phyloP scores from a whole-genome alignment of 2,888 invertebrate genomes.

The Anarsia innoxiella region DNA sequence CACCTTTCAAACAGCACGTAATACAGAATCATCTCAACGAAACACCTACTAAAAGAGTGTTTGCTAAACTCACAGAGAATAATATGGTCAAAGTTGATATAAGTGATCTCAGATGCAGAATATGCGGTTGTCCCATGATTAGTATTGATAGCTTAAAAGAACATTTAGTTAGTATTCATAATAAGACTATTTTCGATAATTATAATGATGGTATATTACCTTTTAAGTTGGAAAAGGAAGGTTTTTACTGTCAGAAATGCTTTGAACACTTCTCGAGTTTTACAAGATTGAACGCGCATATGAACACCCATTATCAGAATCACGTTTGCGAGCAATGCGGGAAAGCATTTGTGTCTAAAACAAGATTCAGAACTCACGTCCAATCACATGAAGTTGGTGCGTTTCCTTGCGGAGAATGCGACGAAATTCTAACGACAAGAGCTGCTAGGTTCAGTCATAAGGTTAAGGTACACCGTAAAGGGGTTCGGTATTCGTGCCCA shows the following conservation, averaged over 20 bases:
- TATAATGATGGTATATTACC: conserved; percentile 61
- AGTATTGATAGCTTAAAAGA: conserved; percentile 44
- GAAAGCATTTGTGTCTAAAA: conserved; percentile 55
- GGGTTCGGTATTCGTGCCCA: conserved; percentile 55
- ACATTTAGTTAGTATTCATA: conserved; percentile 41
- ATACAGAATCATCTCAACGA: conserved; percentile 36
- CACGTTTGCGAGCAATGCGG: conserved; percentile 62
- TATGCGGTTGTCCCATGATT: conserved; percentile 38
- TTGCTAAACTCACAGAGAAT: conserved; percentile 58
- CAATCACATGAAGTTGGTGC: conserved; percentile 53
- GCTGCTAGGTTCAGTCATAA: conserved; percentile 50
- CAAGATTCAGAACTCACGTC: conserved; percentile 54
- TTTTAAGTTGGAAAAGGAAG: conserved; percentile 46
- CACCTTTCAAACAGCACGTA: conserved; percentile 44
- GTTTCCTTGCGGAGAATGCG: conserved; percentile 56
- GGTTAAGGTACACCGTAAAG: conserved; percentile 46
- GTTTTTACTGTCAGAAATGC: conserved; percentile 53
- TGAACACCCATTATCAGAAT: conserved; percentile 61
- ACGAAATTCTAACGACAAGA: conserved; percentile 42
- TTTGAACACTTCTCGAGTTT: conserved; percentile 39
- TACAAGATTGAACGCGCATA: conserved; percentile 56
- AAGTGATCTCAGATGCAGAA: conserved; percentile 42
- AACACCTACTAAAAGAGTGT: conserved; percentile 43
- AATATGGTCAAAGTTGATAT: conserved; percentile 67
- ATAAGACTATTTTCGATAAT: conserved; percentile 31